A percentile compares a stretch with the other conserved stretches of the same genome.
These are phyloP conservation scores for Abscondita cerata DNA, from an alignment of 2,888 invertebrate species.

Conservation along the genomic window DNA sequence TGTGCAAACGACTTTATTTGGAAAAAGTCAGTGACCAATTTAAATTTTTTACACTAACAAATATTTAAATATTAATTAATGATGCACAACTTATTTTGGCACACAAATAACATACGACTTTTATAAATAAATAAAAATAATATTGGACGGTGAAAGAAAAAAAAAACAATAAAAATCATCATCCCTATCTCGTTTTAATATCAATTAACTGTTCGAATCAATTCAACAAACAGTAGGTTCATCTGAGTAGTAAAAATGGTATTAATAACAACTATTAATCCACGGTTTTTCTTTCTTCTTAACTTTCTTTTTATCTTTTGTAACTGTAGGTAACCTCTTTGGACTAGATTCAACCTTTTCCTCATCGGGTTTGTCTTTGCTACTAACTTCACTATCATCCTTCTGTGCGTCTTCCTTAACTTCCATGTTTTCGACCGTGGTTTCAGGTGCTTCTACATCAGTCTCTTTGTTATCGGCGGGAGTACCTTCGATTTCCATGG, in stretches of 20 bases:
- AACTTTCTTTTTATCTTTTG: slow-evolving; percentile 52
- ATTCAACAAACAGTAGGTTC: slow-evolving; percentile 2
- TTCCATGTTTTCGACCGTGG: background rate
- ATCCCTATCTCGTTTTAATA: background rate
- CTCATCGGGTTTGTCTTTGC: background rate
- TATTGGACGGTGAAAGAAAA: background rate
- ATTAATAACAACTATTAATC: too few species aligned
- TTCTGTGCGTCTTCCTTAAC: background rate
- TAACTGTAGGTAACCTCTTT: slow-evolving; percentile 45
- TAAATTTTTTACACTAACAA: background rate
- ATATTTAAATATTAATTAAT: slow-evolving; percentile 1
- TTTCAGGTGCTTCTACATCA: background rate
- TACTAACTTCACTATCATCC: slow-evolving; percentile 7
- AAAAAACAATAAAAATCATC: background rate
- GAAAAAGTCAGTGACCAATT: too few species aligned
- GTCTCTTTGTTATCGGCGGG: too few species aligned
- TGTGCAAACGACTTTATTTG: too few species aligned
- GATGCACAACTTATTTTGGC: slow-evolving; percentile 9
- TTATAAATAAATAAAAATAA: slow-evolving; percentile 8
- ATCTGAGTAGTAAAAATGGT: too few species aligned
- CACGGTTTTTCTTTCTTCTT: slow-evolving; percentile 41
- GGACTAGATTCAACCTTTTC: slow-evolving; percentile 14
- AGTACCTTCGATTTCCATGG: too few species aligned
- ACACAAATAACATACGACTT: slow-evolving; percentile 1
- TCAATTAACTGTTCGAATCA: background rate